Evolutionary conservation across 2,888 invertebrate genomes (phyloP).

Genomic region (Ochropleura plecta): DNA sequence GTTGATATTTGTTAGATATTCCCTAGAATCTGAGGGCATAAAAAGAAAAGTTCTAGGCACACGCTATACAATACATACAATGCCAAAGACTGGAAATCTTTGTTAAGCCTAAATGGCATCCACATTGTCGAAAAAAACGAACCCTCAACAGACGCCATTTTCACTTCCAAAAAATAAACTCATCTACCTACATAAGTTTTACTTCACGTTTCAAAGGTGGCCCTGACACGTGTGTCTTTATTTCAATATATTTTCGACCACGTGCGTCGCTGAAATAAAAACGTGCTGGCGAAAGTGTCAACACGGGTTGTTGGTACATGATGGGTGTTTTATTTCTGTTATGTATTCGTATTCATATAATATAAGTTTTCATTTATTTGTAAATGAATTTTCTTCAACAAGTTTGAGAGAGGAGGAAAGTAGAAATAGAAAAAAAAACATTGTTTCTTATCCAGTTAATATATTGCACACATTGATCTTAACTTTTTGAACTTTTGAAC

Average conservation of each 20-base stretch:
- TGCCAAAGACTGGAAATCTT: neutral
- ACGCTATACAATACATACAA: neutral
- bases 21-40: neutral
- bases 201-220: conserved; percentile 42
- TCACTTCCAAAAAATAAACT: conserved; percentile 14
- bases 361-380: neutral
- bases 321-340: conserved; percentile 27
- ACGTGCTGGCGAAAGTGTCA: conserved; percentile 70
- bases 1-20: neutral
- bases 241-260: conserved; percentile 69
- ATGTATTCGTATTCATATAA: neutral
- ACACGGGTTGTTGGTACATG: conserved; percentile 18
- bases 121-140: neutral
- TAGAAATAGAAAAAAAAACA: too few relatives aligned
- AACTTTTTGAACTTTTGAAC: too few relatives aligned
- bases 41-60: neutral
- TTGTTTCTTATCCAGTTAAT: too few relatives aligned
- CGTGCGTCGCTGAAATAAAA: conserved; percentile 67
- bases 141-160: conserved; percentile 16
- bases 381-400: neutral
- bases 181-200: conserved; percentile 25
- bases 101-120: neutral
- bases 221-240: conserved; percentile 69
- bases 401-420: neutral
- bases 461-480: too few relatives aligned